These are phyloP conservation scores for Artibeus lituratus DNA, from an alignment of 2,797 vertebrate species.

Conservation along the genomic window DNA sequence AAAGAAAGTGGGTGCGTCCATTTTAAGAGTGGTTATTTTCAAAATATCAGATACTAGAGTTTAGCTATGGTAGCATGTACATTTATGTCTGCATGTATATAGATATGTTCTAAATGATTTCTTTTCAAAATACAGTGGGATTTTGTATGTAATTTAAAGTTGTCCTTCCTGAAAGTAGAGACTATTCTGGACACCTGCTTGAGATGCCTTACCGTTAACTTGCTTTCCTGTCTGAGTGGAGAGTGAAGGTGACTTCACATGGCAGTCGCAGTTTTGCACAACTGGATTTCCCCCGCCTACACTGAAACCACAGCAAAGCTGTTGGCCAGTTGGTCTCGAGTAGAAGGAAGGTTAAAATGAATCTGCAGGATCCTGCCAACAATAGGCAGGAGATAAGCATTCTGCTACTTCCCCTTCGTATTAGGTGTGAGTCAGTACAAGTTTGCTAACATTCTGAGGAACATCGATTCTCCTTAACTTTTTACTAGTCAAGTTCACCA, in stretches of 20 bases:
- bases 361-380: not conserved
- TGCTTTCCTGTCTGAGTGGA: not conserved
- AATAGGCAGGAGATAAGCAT: not conserved
- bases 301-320: not conserved
- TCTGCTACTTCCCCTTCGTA: not conserved
- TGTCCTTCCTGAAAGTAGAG: not conserved
- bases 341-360: not conserved
- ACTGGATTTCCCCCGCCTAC: not conserved
- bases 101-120: not conserved
- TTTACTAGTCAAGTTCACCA: not conserved
- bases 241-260: not conserved
- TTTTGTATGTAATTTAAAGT: not conserved
- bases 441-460: not conserved
- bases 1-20: not conserved
- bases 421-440: not conserved
- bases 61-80: not conserved
- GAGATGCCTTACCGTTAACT: not conserved
- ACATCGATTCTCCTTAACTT: not conserved
- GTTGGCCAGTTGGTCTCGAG: not conserved
- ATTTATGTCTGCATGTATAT: not conserved
- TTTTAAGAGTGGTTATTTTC: conserved; percentile 11
- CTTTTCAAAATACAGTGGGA: not conserved
- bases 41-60: not conserved
- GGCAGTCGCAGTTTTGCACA: not conserved
- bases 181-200: not conserved